Conservation (phyloP, 2,797 vertebrate species). For the Micropoecilia bifurca region DNA sequence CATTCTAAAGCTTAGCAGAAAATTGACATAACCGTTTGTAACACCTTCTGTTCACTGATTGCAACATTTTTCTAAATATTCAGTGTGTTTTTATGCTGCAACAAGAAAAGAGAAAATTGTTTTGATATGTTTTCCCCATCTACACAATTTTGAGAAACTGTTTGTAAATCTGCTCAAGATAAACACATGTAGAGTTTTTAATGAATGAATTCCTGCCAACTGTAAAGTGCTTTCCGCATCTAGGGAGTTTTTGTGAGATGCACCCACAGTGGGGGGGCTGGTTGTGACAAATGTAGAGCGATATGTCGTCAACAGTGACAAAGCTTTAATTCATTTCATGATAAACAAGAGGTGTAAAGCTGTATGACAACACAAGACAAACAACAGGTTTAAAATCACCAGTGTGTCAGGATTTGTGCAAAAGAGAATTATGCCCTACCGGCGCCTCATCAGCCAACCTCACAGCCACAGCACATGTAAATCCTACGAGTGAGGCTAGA, state of each 20-base stretch:
- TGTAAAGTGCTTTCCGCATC: constrained; percentile 27
- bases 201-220: constrained; percentile 25
- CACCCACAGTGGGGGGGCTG: neutral
- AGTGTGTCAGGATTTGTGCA: constrained; percentile 37
- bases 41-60: no score
- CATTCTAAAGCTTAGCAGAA: no score
- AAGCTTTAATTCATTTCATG: constrained; percentile 21
- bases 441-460: constrained; percentile 46
- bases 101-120: neutral
- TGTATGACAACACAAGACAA: constrained; percentile 37
- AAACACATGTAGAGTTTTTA: constrained; percentile 24
- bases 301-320: constrained; percentile 18
- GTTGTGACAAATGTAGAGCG: constrained; percentile 17
- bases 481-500: constrained; percentile 57
- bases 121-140: neutral
- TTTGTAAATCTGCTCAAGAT: constrained; percentile 23
- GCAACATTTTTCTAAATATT: neutral
- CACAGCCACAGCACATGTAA: constrained; percentile 52
- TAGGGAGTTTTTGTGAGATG: constrained; percentile 12
- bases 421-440: constrained; percentile 50
- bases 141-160: neutral
- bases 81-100: neutral
- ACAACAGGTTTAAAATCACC: constrained; percentile 43
- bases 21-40: no score
- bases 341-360: constrained; percentile 37